Evolutionary conservation across 2,113 vertebrate species (phyloP).

Genomic region (Mustelus asterias): DNA sequence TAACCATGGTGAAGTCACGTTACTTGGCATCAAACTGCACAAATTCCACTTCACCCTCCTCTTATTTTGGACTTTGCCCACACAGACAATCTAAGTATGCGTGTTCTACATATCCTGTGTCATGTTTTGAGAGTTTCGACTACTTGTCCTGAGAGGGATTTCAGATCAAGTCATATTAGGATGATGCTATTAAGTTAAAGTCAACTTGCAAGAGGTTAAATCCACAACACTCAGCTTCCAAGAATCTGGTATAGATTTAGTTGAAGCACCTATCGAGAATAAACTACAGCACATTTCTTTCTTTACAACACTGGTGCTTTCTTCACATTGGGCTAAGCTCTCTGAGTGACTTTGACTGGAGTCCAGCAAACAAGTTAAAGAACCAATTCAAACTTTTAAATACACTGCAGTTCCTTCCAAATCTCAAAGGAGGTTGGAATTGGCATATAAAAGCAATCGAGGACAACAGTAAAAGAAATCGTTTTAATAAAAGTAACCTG

Average conservation of each 20-base stretch:
- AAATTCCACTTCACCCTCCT: not conserved
- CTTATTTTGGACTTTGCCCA: not conserved
- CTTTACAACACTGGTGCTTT: not conserved
- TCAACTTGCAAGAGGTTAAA: slow-evolving; percentile 9
- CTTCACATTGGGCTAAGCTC: not conserved
- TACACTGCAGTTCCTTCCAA: not conserved
- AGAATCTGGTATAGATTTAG: not conserved
- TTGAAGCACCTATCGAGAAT: not conserved
- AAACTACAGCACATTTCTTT: not conserved
- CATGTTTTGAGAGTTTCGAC: not conserved
- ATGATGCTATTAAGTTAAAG: not conserved
- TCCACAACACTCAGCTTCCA: not conserved
- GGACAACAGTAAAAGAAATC: not conserved
- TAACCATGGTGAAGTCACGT: not conserved
- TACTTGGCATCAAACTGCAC: not conserved
- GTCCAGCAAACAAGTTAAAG: not conserved
- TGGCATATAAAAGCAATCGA: not conserved
- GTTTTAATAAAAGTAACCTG: not conserved
- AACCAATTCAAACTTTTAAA: not conserved
- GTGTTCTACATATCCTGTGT: not conserved
- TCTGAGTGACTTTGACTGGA: not conserved
- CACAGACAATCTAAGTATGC: not conserved
- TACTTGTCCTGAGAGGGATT: slow-evolving; percentile 8
- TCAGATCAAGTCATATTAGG: not conserved
- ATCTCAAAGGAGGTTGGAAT: not conserved